These are phyloP conservation scores for Microdon myrmicae DNA, from an alignment of 2,888 invertebrate genomes.

Conservation along the genomic window DNA sequence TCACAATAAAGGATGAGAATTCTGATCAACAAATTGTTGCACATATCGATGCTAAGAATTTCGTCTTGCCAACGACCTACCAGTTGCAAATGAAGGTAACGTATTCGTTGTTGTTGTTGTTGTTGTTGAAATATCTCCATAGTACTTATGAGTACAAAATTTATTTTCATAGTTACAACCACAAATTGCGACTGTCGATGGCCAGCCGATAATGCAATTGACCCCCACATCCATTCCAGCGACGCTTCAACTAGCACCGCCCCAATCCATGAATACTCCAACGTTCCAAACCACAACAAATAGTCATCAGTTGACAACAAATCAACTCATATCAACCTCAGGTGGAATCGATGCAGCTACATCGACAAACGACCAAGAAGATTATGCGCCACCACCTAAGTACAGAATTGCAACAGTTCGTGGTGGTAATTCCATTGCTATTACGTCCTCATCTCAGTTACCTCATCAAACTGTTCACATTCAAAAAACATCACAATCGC, in stretches of 20 bases:
- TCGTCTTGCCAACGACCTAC: constrained; percentile 65
- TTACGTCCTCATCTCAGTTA: constrained; percentile 55
- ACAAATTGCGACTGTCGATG: constrained; percentile 65
- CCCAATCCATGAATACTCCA: constrained; percentile 57
- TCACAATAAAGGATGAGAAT: constrained; percentile 65
- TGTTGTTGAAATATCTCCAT: constrained; percentile 1
- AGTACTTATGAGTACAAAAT: no score
- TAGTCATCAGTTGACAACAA: constrained; percentile 18
- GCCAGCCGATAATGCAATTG: constrained; percentile 66
- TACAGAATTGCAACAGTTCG: constrained; percentile 54
- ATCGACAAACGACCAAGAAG: constrained; percentile 55
- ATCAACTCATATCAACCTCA: constrained; percentile 45
- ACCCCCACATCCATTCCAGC: constrained; percentile 65
- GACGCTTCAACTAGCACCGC: constrained; percentile 63
- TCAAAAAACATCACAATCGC: constrained; percentile 47
- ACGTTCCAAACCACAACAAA: constrained; percentile 53
- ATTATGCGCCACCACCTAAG: constrained; percentile 53
- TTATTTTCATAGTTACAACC: constrained; percentile 59
- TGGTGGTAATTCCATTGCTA: constrained; percentile 53
- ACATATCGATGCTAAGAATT: constrained; percentile 66
- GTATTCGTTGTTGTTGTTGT: not conserved
- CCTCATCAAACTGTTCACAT: constrained; percentile 57
- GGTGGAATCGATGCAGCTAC: constrained; percentile 56
- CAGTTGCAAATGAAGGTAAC: constrained; percentile 66
- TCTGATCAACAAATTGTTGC: constrained; percentile 66